Evolutionary conservation across 2,113 vertebrate species (phyloP).

Genomic region (Setophaga petechia): DNA sequence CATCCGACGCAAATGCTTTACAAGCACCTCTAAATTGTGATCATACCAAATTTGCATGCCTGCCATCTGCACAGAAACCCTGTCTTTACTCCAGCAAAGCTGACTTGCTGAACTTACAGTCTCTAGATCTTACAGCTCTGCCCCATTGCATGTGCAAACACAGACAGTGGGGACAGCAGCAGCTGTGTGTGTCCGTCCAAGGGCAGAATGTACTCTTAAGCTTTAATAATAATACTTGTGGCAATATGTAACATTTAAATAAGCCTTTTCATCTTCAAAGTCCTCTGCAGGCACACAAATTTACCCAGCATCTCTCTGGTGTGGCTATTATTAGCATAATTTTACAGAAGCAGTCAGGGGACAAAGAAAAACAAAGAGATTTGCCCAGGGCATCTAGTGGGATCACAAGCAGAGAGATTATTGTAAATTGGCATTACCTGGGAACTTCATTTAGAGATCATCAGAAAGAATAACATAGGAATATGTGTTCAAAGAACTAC

Average conservation of each 20-base stretch:
- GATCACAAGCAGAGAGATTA: not conserved
- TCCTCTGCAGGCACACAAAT: not conserved
- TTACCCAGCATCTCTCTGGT: not conserved
- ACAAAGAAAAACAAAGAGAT: not conserved
- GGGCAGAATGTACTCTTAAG: constrained; percentile 3
- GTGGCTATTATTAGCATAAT: constrained; percentile 1
- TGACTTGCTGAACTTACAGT: not conserved
- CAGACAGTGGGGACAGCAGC: not conserved
- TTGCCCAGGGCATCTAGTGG: not conserved
- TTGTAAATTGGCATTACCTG: not conserved
- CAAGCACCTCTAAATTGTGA: constrained; percentile 37
- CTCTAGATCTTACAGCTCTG: not conserved
- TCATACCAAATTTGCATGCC: constrained; percentile 45
- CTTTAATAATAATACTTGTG: constrained; percentile 6
- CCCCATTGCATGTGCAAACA: not conserved
- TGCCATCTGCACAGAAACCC: constrained; percentile 37
- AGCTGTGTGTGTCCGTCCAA: not conserved
- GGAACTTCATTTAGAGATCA: not conserved
- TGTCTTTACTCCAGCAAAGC: constrained; percentile 26
- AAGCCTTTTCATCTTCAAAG: constrained; percentile 50
- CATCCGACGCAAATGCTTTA: not conserved
- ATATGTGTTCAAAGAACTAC: not conserved
- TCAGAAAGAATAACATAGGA: not conserved
- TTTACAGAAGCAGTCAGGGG: not conserved
- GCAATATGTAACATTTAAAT: constrained; percentile 4